Conservation (phyloP, 2,113 vertebrate species). For the Solenodon paradoxus region DNA sequence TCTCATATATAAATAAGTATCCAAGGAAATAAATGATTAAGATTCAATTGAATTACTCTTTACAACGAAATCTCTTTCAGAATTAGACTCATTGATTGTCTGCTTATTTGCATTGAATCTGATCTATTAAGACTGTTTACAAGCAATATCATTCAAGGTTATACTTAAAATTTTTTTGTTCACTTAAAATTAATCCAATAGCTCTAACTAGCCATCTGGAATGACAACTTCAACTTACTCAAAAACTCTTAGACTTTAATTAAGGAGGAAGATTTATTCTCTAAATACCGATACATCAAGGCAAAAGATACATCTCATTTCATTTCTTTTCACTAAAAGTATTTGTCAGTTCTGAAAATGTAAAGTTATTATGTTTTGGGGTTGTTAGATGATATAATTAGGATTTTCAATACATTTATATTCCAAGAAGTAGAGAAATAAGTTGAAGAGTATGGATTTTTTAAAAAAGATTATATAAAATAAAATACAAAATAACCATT, state of each 20-base stretch:
- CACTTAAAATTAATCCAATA: neutral
- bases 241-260: neutral
- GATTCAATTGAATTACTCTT: slow-evolving; percentile 1
- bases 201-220: neutral
- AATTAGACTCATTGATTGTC: neutral
- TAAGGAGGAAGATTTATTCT: neutral
- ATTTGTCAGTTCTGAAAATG: slow-evolving; percentile 14
- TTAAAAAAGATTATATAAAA: neutral
- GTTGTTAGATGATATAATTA: neutral
- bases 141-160: neutral
- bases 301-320: neutral
- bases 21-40: slow-evolving; percentile 7
- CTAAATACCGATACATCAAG: slow-evolving; percentile 10
- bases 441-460: neutral
- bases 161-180: neutral
- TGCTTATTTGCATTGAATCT: neutral
- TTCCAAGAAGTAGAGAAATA: neutral
- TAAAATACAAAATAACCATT: slow-evolving; percentile 12
- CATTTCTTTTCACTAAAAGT: neutral
- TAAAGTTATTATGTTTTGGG: slow-evolving; percentile 4
- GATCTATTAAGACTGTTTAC: neutral
- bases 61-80: neutral
- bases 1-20: neutral
- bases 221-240: neutral
- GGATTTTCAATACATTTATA: neutral